Evolutionary conservation across 2,797 vertebrate genomes (phyloP).

Genomic region (Sebastes taczanowskii): DNA sequence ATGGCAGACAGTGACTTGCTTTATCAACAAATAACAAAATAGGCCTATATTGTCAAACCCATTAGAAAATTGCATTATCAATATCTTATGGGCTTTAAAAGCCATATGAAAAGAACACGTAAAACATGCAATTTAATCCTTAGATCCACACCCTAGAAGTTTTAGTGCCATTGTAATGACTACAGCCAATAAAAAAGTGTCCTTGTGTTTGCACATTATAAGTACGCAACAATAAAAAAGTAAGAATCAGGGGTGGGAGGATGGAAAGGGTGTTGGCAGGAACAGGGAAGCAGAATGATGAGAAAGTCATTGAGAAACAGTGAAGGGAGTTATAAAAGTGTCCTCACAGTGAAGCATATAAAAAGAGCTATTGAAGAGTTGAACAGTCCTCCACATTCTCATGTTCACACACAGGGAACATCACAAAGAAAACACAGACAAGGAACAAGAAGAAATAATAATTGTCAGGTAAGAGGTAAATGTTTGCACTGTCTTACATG

Average conservation of each 20-base stretch:
- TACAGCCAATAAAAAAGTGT: constrained; percentile 51
- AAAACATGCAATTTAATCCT: constrained; percentile 17
- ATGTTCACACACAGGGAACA: constrained; percentile 1
- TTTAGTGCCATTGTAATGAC: constrained; percentile 54
- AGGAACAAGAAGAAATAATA: neutral
- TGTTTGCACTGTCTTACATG: neutral
- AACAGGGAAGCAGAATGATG: constrained; percentile 20
- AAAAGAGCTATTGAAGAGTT: constrained; percentile 13
- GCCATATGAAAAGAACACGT: neutral
- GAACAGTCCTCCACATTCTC: constrained; percentile 13
- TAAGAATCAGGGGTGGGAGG: constrained; percentile 10
- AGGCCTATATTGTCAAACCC: neutral
- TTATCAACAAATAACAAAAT: neutral
- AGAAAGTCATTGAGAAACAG: constrained; percentile 4
- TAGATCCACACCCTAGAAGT: constrained; percentile 34
- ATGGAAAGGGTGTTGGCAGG: constrained; percentile 34
- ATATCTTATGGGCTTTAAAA: neutral
- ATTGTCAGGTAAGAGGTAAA: constrained; percentile 27
- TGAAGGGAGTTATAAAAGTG: constrained; percentile 39
- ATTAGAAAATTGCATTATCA: neutral
- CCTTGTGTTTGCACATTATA: constrained; percentile 34
- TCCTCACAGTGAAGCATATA: constrained; percentile 17
- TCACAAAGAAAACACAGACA: neutral
- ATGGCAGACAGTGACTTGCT: neutral
- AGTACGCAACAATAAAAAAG: constrained; percentile 41